These are phyloP conservation scores for Coenobita brevimanus DNA, from an alignment of 1,140 invertebrate species.

Conservation along the genomic window DNA sequence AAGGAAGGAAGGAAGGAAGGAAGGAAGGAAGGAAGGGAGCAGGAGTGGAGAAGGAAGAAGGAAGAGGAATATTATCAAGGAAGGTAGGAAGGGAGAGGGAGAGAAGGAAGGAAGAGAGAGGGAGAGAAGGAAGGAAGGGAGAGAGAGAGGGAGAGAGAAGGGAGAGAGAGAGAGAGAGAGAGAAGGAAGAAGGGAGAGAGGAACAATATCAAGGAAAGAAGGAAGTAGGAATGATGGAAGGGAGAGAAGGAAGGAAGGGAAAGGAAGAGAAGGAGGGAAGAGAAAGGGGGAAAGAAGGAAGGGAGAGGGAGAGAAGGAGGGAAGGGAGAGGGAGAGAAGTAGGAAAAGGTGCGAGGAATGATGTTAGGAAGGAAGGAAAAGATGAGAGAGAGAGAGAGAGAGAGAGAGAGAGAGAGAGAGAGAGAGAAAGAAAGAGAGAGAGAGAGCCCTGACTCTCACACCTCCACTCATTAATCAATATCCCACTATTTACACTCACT, in stretches of 20 bases:
- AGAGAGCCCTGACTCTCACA: too few species aligned
- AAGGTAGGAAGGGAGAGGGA: neutral
- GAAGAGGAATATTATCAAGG: neutral
- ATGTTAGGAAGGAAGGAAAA: neutral
- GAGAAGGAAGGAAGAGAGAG: too few species aligned
- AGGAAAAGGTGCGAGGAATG: neutral
- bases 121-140: neutral
- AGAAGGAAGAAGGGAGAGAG: neutral
- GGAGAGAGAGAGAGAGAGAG: neutral
- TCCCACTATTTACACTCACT: too few species aligned
- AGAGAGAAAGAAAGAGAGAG: neutral
- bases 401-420: neutral
- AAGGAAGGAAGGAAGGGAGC: neutral
- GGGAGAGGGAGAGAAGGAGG: too few species aligned
- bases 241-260: neutral
- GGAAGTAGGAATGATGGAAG: neutral
- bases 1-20: neutral
- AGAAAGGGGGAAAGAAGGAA: neutral
- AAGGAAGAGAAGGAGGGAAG: neutral
- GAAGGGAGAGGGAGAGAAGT: too few species aligned
- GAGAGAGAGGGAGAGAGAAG: neutral
- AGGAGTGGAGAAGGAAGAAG: neutral
- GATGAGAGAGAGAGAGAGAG: neutral
- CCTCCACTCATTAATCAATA: too few species aligned
- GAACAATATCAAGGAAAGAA: neutral